Evolutionary conservation across 2,888 invertebrate genomes (phyloP), one percentile per base, ranked within the genome.

Genomic region (Leptopilina drosophilae): DNA sequence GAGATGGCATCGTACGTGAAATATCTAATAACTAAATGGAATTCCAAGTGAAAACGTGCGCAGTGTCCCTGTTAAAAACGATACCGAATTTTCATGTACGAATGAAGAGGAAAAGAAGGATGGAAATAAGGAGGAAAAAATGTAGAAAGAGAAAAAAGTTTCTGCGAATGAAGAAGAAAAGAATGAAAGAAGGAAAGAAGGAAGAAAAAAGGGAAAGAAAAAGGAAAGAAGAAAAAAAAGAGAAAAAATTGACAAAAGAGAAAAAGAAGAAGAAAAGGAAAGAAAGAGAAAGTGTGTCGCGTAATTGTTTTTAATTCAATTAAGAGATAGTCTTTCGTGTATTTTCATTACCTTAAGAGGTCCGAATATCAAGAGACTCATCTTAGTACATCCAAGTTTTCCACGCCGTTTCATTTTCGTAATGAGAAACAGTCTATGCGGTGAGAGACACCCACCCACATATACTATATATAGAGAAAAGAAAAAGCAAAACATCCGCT

Each of bases 311-410:
- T 86, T 84, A 88, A 87, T 88, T 84, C 84, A 86, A 87, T 88
- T 87, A 85, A 84, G 80, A 81, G 78, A 79, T 84, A n/a, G 56
- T 33, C 56, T 73, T 73, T 56, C 56, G 56, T 56, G 84, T 78
- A 84, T 83, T 90, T 90, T 88, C 88, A 90, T 90, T 90, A 89
- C 85, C 87, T 88, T 87, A 85, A 89, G 84, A 87, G 88, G 82
- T 78, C 79, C 82, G 73, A 77, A 8, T 76, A 62, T 67, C 76
- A 62, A 76, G 66, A 69, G 67, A 84, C 81, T 84, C 82, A 84
- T 82, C 81, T 81, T 82, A 84, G 81, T 77, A 77, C 77, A 80
- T 77, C 77, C 77, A 66, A 80, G 78, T 86, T 87, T 88, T 86
- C 87, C 87, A 79, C 82, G 81, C 82, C 87, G 86, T 91, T 89